A percentile compares a stretch with the other conserved stretches of the same genome.
Conservation (phyloP, 2,888 invertebrate species). For the Spicauda simplicius region DNA sequence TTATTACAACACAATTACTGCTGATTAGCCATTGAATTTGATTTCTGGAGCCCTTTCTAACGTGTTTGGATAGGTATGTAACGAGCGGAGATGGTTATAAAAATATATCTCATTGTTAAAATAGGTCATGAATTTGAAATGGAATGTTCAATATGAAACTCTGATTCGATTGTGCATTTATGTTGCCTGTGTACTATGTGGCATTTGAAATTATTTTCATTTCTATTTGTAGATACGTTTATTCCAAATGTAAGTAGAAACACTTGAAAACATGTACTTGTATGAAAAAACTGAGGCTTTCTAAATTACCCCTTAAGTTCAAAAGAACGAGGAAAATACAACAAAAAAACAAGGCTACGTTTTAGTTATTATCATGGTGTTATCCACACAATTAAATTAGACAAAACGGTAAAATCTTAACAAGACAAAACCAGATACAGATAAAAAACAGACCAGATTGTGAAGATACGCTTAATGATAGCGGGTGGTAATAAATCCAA, state of each 20-base stretch:
- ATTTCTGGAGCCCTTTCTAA: constrained; percentile 25
- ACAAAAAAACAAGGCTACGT: too few species aligned
- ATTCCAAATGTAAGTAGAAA: not conserved
- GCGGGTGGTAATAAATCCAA: constrained; percentile 65
- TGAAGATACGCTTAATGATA: constrained; percentile 67
- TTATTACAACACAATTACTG: constrained; percentile 52
- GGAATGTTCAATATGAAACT: not conserved
- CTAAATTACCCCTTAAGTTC: too few species aligned
- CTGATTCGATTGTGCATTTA: not conserved
- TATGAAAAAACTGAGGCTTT: too few species aligned
- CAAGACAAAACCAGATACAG: constrained; percentile 39
- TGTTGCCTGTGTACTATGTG: not conserved
- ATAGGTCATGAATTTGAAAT: not conserved
- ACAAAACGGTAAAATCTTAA: constrained; percentile 32
- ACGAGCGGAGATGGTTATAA: not conserved
- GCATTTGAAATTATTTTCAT: not conserved
- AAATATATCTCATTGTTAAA: not conserved
- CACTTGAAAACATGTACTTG: too few species aligned
- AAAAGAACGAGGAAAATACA: too few species aligned
- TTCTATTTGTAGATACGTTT: too few species aligned
- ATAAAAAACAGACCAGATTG: constrained; percentile 54
- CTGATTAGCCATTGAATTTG: constrained; percentile 53
- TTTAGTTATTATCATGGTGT: too few species aligned
- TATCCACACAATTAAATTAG: constrained; percentile 1
- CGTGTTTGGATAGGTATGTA: constrained; percentile 17